Evolutionary conservation across 2,888 invertebrate species (phyloP).

Genomic region (Eudasyphora cyanicolor): DNA sequence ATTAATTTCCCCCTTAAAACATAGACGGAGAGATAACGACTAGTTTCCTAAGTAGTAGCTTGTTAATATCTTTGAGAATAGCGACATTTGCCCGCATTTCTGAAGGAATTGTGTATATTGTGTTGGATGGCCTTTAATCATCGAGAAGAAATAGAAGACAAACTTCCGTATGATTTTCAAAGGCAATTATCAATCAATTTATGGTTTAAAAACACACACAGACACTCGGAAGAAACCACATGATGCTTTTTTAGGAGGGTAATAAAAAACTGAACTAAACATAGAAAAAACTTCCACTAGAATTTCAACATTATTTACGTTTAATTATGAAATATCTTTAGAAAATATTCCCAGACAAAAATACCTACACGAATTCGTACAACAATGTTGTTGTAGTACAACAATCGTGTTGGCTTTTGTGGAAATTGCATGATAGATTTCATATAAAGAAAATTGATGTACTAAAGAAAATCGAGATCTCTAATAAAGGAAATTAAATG

Average conservation of each 20-base stretch:
- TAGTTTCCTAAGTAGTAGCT: no score
- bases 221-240: conserved; percentile 28
- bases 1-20: background rate
- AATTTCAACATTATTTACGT: background rate
- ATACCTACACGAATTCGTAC: no score
- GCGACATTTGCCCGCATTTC: background rate
- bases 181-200: conserved; percentile 55
- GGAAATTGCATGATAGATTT: conserved; percentile 58
- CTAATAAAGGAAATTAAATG: background rate
- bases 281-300: background rate
- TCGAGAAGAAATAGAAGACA: conserved; percentile 31
- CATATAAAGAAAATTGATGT: conserved; percentile 29
- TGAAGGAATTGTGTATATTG: background rate
- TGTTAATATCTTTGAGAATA: no score
- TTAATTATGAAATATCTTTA: background rate
- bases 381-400: background rate
- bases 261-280: background rate
- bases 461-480: no score
- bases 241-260: background rate
- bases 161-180: conserved; percentile 33
- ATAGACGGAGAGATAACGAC: no score
- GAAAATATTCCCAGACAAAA: background rate
- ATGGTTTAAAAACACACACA: no score
- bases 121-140: background rate
- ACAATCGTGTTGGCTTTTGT: background rate